phyloP scores from a whole-genome alignment of 1,140 invertebrate species.

The Dinothrombium tinctorium region DNA sequence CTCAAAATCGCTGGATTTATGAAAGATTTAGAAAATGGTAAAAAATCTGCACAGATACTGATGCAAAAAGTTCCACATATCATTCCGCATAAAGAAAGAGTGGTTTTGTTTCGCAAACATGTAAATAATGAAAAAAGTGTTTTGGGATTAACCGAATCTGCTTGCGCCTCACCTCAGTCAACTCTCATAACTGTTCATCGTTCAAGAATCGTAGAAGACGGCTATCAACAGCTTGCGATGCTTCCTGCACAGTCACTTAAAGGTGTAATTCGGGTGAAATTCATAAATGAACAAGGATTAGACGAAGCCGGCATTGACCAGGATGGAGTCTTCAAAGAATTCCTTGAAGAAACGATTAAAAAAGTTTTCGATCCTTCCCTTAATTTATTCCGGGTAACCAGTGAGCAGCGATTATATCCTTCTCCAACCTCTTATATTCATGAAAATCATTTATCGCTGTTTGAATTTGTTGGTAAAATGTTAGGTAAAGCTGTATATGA shows the following conservation, averaged over 20 bases:
- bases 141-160: conserved; percentile 60
- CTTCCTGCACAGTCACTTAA: conserved; percentile 64
- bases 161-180: conserved; percentile 48
- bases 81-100: conserved; percentile 79
- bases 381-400: conserved; percentile 75
- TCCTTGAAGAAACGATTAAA: conserved; percentile 91
- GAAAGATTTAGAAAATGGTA: conserved; percentile 68
- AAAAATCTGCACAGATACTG: conserved; percentile 53
- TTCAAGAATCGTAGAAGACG: conserved; percentile 77
- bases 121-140: conserved; percentile 69
- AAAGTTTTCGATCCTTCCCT: conserved; percentile 87
- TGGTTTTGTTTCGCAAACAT: conserved; percentile 74
- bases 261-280: conserved; percentile 80
- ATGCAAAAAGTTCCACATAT: conserved; percentile 90
- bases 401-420: conserved; percentile 84
- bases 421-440: conserved; percentile 71
- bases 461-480: conserved; percentile 95
- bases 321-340: conserved; percentile 95
- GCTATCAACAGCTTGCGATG: conserved; percentile 72
- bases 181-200: conserved; percentile 74
- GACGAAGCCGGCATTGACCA: conserved; percentile 99
- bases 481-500: conserved; percentile 94
- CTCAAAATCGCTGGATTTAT: conserved; percentile 63
- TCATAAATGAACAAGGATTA: conserved; percentile 55
- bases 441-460: conserved; percentile 85